phyloP scores from a whole-genome alignment of 2,113 vertebrate species.

The Phrynosoma blainvillii region DNA sequence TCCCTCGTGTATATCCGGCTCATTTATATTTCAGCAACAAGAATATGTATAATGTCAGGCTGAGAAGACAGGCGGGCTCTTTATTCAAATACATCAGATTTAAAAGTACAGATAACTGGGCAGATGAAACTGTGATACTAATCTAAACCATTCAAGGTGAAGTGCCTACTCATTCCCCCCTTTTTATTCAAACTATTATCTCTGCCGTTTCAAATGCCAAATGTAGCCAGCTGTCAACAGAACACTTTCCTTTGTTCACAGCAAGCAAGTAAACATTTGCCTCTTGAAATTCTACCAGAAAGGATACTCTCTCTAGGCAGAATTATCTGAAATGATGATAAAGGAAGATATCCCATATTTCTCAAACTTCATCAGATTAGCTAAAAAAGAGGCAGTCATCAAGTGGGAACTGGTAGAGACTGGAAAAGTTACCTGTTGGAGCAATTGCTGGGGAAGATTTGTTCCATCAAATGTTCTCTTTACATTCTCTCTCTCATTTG shows the following conservation, averaged over 20 bases:
- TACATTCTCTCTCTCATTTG: too few relatives aligned
- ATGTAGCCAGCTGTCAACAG: not conserved
- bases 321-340: not conserved
- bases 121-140: not conserved
- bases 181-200: slow-evolving; percentile 15
- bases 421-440: too few relatives aligned
- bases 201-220: not conserved
- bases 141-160: slow-evolving; percentile 32
- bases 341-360: not conserved
- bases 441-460: too few relatives aligned
- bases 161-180: not conserved
- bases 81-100: slow-evolving; percentile 3
- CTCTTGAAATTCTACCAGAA: not conserved
- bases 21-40: not conserved
- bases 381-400: too few relatives aligned
- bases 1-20: slow-evolving; percentile 7
- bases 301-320: not conserved
- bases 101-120: not conserved
- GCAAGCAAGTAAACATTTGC: not conserved
- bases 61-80: slow-evolving; percentile 1
- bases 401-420: too few relatives aligned
- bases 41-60: slow-evolving; percentile 21
- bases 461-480: too few relatives aligned
- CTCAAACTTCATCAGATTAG: too few relatives aligned
- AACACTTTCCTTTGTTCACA: not conserved